Evolutionary conservation across 23 tunicate genomes (phyloP), one percentile per base, ranked within the genome.

Genomic region (Aplidium turbinatum): DNA sequence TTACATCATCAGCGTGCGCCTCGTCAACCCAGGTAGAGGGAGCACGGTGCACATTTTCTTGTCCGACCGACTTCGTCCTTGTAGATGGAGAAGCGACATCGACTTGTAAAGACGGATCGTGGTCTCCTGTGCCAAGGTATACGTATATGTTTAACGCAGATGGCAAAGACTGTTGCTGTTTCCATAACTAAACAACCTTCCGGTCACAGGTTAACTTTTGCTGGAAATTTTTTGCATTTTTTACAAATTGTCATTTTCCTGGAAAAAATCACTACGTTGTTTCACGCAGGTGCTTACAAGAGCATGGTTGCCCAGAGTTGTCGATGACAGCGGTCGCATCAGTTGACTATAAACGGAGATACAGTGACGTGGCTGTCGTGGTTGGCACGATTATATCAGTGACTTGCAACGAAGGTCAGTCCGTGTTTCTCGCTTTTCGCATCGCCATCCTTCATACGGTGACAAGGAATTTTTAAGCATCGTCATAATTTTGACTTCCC

Each of bases 1-100:
- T 78, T 20, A 67, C 84, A 27, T 78, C 76, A 2, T 16, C 61
- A 2, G 11, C 47, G 4, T 78, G 84, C 32, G 76, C 70, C 9
- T 24, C 75, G 27, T 42, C 47, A 31, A 29, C 21, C 9, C 75
- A 72, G 19, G 27, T 11, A 22, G 34, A 27, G 28, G 34, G 50
- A 28, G 19, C 63, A 0, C 5, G 18, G 47, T 78, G 84, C 51
- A 31, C 0, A 24, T 68, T 78, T 45, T 28, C 84, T 19, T 78
- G 84, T 45, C 76, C 84, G 6, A 76, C 19, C 0, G 73, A 58
- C 33, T 36, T 48, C 22, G 38, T 66, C 5, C 18, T 51, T 13
- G 66, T 78, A 4, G 38, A 45, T 47, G 84, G 84, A 0, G 47
- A 31, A 11, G 45, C 39, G 18, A 34, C 36, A 20, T 22, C 68